Evolutionary conservation across 2,797 vertebrate species (phyloP).

Genomic region (Pyrocephalus nanus): DNA sequence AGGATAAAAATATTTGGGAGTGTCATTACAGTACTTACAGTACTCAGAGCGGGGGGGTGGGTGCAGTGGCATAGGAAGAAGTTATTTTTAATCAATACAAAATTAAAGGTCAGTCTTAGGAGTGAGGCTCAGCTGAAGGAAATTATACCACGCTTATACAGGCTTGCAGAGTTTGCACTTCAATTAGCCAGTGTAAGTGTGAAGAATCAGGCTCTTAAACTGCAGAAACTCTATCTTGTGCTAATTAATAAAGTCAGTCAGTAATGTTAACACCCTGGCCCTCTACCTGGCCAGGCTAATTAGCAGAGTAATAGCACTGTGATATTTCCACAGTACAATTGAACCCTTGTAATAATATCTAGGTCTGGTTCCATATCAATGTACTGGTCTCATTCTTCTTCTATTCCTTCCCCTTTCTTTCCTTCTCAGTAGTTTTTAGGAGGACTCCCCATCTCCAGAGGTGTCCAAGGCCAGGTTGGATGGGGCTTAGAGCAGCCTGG

Average conservation of each 20-base stretch:
- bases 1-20: neutral
- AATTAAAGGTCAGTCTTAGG: neutral
- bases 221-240: neutral
- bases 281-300: neutral
- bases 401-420: neutral
- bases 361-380: rapidly evolving
- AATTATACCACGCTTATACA: neutral
- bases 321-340: neutral
- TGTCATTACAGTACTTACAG: neutral
- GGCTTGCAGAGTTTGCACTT: neutral
- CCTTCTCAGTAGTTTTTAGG: neutral
- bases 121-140: neutral
- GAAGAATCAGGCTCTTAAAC: neutral
- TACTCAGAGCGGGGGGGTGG: neutral
- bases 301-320: neutral
- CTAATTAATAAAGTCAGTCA: neutral
- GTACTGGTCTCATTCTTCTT: neutral
- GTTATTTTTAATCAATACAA: neutral
- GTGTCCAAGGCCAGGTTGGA: neutral
- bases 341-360: neutral
- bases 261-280: neutral
- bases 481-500: neutral
- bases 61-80: neutral
- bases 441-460: neutral
- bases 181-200: neutral